Evolutionary conservation across 1,140 invertebrate genomes (phyloP).

Genomic region (Anoplophora glabripennis): DNA sequence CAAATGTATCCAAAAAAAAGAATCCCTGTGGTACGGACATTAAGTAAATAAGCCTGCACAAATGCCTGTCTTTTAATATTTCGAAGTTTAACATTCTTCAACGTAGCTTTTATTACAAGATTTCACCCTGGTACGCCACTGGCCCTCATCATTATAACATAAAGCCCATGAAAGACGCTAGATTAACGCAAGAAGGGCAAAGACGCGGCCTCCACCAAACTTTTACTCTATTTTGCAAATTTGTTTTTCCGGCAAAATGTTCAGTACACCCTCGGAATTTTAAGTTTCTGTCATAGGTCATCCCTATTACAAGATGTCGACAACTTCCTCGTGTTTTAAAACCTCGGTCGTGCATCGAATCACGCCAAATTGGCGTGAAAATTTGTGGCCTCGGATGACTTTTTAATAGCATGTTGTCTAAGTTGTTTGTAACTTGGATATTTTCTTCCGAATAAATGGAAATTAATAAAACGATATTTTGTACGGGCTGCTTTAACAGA

Average conservation of each 20-base stretch:
- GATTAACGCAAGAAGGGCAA: conserved; percentile 24
- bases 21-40: no score
- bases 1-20: no score
- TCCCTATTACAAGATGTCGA: conserved; percentile 35
- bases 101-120: not conserved
- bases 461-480: not conserved
- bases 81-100: not conserved
- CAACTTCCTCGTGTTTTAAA: conserved; percentile 21
- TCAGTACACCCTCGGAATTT: conserved; percentile 39
- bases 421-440: not conserved
- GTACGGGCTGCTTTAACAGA: not conserved
- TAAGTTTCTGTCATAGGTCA: conserved; percentile 43
- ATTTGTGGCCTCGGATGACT: not conserved
- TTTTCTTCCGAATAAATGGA: not conserved
- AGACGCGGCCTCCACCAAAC: conserved; percentile 23
- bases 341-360: conserved; percentile 34
- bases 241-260: conserved; percentile 46
- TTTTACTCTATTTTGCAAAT: conserved; percentile 45
- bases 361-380: conserved; percentile 25
- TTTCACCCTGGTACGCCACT: conserved; percentile 1
- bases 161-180: conserved; percentile 3
- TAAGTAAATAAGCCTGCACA: no score
- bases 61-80: no score
- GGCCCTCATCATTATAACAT: not conserved
- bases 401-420: not conserved